These are phyloP conservation scores for Orycteropus afer DNA, from an alignment of 2,113 vertebrate species.

Conservation along the genomic window DNA sequence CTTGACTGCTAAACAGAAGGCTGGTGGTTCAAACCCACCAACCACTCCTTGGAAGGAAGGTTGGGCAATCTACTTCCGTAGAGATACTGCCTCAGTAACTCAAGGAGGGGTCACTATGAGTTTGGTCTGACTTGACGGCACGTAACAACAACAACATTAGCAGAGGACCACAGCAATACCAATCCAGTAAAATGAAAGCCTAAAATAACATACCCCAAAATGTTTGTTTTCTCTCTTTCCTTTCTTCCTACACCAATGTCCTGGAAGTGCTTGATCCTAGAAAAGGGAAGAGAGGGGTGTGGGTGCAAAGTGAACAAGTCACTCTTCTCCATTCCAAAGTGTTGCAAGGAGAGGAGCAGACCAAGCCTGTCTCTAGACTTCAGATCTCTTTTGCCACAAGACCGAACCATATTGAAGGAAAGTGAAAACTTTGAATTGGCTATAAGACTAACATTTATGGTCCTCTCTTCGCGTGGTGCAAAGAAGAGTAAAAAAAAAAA, in stretches of 20 bases:
- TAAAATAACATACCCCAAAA: background rate
- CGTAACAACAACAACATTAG: no score
- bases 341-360: background rate
- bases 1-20: no score
- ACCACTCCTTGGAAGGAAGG: no score
- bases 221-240: background rate
- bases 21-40: no score
- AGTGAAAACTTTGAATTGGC: rapidly evolving
- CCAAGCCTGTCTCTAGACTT: background rate
- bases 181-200: background rate
- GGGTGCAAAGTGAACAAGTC: background rate
- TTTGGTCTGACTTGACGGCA: no score
- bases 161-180: background rate
- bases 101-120: no score
- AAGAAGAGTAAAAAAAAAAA: no score
- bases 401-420: background rate
- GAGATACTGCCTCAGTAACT: no score
- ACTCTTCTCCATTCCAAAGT: no score
- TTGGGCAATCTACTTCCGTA: no score
- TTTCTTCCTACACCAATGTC: background rate
- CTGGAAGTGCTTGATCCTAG: background rate
- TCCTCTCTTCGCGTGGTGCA: no score
- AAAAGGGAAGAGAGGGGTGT: background rate
- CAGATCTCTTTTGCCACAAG: background rate
- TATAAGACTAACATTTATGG: no score